Evolutionary conservation across 2,888 invertebrate species (phyloP).

Genomic region (Physocephala rufipes): DNA sequence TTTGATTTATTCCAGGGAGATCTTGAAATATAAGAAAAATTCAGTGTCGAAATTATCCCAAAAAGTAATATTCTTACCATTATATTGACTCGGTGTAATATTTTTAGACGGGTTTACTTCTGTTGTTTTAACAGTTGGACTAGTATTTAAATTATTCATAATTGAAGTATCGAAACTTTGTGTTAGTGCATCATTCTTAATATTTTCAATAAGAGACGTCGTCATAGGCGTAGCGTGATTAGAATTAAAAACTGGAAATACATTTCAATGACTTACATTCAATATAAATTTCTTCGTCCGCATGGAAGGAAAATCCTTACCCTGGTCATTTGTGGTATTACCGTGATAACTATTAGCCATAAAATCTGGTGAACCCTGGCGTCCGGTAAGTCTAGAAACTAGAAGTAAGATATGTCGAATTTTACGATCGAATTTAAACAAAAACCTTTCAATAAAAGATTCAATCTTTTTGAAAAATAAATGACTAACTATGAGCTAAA

Average conservation of each 20-base stretch:
- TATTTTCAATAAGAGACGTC: slow-evolving; percentile 65
- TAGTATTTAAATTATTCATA: slow-evolving; percentile 52
- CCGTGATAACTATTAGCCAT: slow-evolving; percentile 78
- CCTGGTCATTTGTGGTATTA: slow-evolving; percentile 61
- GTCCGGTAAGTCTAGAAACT: slow-evolving; percentile 66
- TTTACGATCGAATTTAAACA: slow-evolving; percentile 6
- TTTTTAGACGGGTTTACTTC: slow-evolving; percentile 64
- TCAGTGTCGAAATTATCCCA: no score
- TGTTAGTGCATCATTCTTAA: slow-evolving; percentile 65
- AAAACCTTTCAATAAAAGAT: background rate
- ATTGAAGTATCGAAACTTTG: slow-evolving; percentile 70
- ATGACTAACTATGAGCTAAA: background rate
- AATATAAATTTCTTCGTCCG: slow-evolving; percentile 3
- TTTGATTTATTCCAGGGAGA: no score
- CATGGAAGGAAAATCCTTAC: slow-evolving; percentile 42
- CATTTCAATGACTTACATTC: slow-evolving; percentile 13
- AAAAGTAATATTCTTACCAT: slow-evolving; percentile 50
- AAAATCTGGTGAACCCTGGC: slow-evolving; percentile 75
- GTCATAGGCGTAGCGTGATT: slow-evolving; percentile 63
- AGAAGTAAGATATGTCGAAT: slow-evolving; percentile 41
- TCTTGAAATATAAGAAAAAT: no score
- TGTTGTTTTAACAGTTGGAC: slow-evolving; percentile 55
- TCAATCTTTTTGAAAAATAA: background rate
- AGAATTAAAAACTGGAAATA: slow-evolving; percentile 47
- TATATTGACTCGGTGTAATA: slow-evolving; percentile 63